Evolutionary conservation across 2,797 vertebrate genomes (phyloP).

Genomic region (Trichosurus vulpecula): DNA sequence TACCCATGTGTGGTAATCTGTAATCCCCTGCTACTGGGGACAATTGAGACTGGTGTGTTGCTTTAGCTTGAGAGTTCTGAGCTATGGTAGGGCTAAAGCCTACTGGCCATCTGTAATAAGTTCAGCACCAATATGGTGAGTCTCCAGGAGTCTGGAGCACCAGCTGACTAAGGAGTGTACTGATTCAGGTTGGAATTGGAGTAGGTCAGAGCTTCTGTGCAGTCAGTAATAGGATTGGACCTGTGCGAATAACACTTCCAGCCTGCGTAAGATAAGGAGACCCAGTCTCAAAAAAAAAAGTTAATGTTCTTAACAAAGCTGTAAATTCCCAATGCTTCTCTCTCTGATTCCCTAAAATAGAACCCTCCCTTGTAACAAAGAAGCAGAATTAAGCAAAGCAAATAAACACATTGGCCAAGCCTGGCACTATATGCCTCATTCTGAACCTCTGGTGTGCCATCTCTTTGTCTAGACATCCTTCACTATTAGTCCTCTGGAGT

Average conservation of each 20-base stretch:
- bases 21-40: neutral
- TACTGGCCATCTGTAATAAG: neutral
- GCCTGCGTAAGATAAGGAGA: neutral
- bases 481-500: neutral
- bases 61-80: neutral
- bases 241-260: neutral
- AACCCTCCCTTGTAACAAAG: neutral
- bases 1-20: neutral
- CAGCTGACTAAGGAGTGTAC: neutral
- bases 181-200: neutral
- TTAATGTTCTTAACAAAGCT: neutral
- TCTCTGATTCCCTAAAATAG: neutral
- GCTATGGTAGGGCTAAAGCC: neutral
- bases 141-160: neutral
- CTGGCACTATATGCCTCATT: neutral
- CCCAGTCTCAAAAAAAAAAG: neutral
- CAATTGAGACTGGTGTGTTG: neutral
- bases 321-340: neutral
- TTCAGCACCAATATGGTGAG: neutral
- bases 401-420: neutral
- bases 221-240: neutral
- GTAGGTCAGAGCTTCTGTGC: neutral
- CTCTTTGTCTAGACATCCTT: neutral
- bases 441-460: neutral
- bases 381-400: neutral